A percentile compares a stretch with the other conserved stretches of the same genome.
These are phyloP conservation scores for Sceliomorpha sp. DNA, from an alignment of 2,888 invertebrate genomes.

Conservation along the genomic window DNA sequence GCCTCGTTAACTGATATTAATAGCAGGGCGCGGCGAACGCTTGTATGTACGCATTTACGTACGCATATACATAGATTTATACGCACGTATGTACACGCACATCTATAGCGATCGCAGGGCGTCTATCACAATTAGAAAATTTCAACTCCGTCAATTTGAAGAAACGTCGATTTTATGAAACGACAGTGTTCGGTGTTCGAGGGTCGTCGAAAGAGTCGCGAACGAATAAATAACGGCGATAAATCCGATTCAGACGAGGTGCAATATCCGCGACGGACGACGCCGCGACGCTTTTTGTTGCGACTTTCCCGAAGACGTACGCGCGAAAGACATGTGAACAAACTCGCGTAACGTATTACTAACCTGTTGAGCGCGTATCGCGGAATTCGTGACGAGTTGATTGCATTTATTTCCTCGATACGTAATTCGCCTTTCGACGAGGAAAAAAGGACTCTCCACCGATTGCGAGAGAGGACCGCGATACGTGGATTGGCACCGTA, in stretches of 20 bases:
- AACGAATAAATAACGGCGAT: constrained; percentile 39
- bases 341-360: constrained; percentile 75
- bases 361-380: constrained; percentile 77
- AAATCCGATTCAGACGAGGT: constrained; percentile 31
- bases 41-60: no score
- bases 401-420: constrained; percentile 71
- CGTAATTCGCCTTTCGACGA: constrained; percentile 32
- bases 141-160: no score
- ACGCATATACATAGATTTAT: no score
- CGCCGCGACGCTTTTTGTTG: constrained; percentile 44
- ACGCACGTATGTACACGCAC: no score
- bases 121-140: no score
- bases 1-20: constrained; percentile 80
- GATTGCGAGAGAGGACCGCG: constrained; percentile 11
- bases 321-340: constrained; percentile 71
- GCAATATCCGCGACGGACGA: constrained; percentile 43
- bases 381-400: constrained; percentile 77
- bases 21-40: constrained; percentile 79
- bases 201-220: no score
- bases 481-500: constrained; percentile 9
- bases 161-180: no score
- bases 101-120: no score
- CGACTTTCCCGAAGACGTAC: constrained; percentile 44
- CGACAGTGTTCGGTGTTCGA: no score
- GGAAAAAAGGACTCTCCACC: constrained; percentile 14